Base-by-base conservation (phyloP, 2,797 vertebrate genomes). In the Hippocampus kuda region DNA sequence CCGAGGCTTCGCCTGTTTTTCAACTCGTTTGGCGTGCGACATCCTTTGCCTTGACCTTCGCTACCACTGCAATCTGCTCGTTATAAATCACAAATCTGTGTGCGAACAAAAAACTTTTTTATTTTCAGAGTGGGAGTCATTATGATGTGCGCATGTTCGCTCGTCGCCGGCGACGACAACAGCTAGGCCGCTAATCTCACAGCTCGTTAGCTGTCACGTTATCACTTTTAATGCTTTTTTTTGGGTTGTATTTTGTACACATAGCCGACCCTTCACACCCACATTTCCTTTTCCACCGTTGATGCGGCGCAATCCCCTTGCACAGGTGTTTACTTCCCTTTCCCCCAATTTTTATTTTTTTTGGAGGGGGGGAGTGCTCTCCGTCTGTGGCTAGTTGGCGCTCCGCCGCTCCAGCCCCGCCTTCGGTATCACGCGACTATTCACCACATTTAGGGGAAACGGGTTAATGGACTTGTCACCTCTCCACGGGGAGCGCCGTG, bases 391-490 rank as follows among this genome's bases (percentile, higher is more conserved):
- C 66, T 71, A 66, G 70, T 66, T 75, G 72, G 66, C 57, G 51
- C 72, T 77, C 75, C 66, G 0, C 56, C 67, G 56, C 5, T n/a
- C 41, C 75, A 68, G 69, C 68, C 22, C 38, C 26, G 27, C 64
- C 72, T 71, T 72, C 72, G 68, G 66, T 78, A 76, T 70, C 7
- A 64, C 27, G 5, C 65, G 63, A 68, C 83, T 73, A 79, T 77
- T 76, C 73, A 78, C 65, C 63, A 76, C 16, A 20, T 80, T 84
- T 77, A 72, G 15, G 41, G 22, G 11, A 70, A 84, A 76, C 77
- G 85, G 85, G 84, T 87, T 88, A 89, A 89, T 88, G 82, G 85
- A 88, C 87, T 84, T 86, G 85, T 83, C 87, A 84, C 84, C 84
- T 78, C 83, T 89, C 85, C 73, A 81, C 73, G 51, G 78, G 82